Evolutionary conservation across 92 coral and sea anemone genomes (phyloP).

Genomic region (Umimayanthus chanpuru): DNA sequence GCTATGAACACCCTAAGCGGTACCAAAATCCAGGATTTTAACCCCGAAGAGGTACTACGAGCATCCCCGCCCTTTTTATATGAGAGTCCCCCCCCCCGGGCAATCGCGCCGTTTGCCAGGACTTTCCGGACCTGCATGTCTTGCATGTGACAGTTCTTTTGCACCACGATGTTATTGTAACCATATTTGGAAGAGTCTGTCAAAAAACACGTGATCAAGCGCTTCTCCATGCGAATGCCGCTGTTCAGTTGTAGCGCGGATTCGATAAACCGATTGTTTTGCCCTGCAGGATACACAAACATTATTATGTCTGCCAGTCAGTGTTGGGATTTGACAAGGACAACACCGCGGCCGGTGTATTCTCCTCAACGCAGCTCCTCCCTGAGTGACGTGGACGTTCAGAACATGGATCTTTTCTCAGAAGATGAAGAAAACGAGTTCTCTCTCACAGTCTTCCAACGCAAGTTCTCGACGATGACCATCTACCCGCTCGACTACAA

Average conservation of each 20-base stretch:
- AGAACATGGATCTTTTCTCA: conserved; percentile 27
- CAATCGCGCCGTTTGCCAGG: too few species aligned
- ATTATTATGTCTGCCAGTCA: conserved; percentile 6
- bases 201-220: neutral
- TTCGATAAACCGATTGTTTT: neutral
- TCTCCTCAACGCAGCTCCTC: conserved; percentile 26
- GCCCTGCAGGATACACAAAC: neutral
- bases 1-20: too few species aligned
- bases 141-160: neutral
- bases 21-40: too few species aligned
- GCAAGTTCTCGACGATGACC: conserved; percentile 15
- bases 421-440: conserved; percentile 44
- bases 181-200: neutral
- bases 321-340: conserved; percentile 14
- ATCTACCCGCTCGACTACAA: conserved; percentile 88
- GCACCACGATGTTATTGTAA: neutral
- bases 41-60: too few species aligned
- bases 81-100: too few species aligned
- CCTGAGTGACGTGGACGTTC: conserved; percentile 21
- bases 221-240: neutral
- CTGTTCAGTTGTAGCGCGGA: neutral
- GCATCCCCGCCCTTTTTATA: too few species aligned
- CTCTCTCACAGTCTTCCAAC: neutral
- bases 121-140: too few species aligned
- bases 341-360: conserved; percentile 37